Evolutionary conservation across 92 coral and sea anemone species (phyloP), one percentile per base, ranked within the genome.

Genomic region (Heteractis magnifica): DNA sequence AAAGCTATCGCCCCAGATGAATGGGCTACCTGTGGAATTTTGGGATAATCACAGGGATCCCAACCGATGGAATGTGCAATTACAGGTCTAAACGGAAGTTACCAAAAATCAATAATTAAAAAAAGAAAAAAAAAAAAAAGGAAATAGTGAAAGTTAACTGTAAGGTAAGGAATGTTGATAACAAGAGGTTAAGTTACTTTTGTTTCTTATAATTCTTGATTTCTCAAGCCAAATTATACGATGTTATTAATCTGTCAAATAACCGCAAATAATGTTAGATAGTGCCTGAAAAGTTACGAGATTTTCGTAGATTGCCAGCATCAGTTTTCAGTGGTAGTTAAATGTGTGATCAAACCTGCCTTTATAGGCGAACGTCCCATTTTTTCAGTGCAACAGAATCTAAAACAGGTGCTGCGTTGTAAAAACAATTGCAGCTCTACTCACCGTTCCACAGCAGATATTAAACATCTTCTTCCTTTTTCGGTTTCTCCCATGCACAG

Each of bases 401-500:
- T 34, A 34, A 34, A 34, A 34, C 44, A 0, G 64, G 5, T 62
- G 65, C 15, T 15, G 20, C 9, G 70, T 34, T 34, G 44, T 34
- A 34, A 1, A 34, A 34, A 34, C 44, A 34, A 34, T 34, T 34
- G 44, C 44, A 62, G 70, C 19, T 62, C 19, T 62, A 62, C 6
- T 72, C 81, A 95, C 98, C 88, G 82, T 52, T 86, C 84, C 78
- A 95, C 85, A 53, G 94, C 90, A 49, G 85, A 77, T 13, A 79
- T 89, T 18, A 95, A 78, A 59, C 96, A 90, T 21, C 91, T 86
- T 85, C 89, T 52, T 10, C 98, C 98, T 72, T 87, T 73, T 19
- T 88, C 83, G 1, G 91, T 86, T 72, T 94, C 89, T 41, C 83
- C 90, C 75, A 89, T 86, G 71, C 94, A 91, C 77, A 91, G 90